Conservation (phyloP, 2,888 invertebrate genomes). For the Epinotia demarniana region DNA sequence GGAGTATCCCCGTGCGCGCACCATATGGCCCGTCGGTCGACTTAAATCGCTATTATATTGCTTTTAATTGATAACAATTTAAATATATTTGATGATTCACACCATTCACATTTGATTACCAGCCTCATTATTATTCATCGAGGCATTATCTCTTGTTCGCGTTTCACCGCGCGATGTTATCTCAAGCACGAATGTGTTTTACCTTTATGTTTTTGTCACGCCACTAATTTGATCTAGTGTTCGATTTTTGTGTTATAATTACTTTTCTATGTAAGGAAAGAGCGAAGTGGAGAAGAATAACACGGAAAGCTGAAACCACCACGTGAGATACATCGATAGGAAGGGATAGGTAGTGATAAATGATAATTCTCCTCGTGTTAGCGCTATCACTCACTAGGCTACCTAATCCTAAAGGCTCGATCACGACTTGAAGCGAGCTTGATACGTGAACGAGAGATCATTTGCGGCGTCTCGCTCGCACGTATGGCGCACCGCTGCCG, state of each 20-base stretch:
- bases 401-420: too few relatives aligned
- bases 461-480: too few relatives aligned
- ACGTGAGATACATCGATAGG: too few relatives aligned
- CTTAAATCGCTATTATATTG: constrained; percentile 84
- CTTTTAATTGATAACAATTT: constrained; percentile 86
- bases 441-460: too few relatives aligned
- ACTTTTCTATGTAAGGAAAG: not conserved
- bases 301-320: too few relatives aligned
- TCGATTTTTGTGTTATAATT: constrained; percentile 16
- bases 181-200: constrained; percentile 79
- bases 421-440: too few relatives aligned
- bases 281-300: too few relatives aligned
- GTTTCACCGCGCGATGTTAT: constrained; percentile 77
- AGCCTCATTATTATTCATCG: constrained; percentile 83
- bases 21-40: constrained; percentile 79
- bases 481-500: too few relatives aligned
- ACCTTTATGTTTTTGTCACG: constrained; percentile 76
- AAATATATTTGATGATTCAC: constrained; percentile 85
- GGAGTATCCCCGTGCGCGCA: constrained; percentile 66
- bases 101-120: too few relatives aligned
- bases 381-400: too few relatives aligned
- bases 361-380: too few relatives aligned
- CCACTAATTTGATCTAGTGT: constrained; percentile 61
- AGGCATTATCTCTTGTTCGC: constrained; percentile 81
- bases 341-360: too few relatives aligned